Base-by-base conservation (phyloP, 2,888 invertebrate species). In the Tinea semifulvella region DNA sequence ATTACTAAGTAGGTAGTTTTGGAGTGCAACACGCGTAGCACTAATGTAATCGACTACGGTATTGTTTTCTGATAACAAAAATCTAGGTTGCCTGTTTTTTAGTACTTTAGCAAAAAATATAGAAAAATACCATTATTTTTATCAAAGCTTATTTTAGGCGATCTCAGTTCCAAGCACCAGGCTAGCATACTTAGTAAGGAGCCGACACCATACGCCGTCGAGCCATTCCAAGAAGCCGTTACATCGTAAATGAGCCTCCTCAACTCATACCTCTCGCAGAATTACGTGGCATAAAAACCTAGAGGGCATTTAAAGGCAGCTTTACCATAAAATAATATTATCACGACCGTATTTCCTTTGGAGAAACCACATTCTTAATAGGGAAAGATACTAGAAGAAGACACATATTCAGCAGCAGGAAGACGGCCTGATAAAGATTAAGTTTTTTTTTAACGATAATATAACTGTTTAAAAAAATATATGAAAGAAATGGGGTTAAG, bases 171-270 rank as follows among this genome's bases (percentile, higher is more conserved):
- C n/a, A 31, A 31, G 31, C 14, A 31, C 31, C 7, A 31, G 31
- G 31, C 6, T 10, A 36, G 36, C 36, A 18, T 36, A 18, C 36
- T 16, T 18, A 18, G 36, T 18, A 36, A 36, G 18, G 18, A 36
- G 36, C 18, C 16, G 36, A 36, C 36, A 36, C 36, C 36, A 18
- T 36, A 18, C 36, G 18, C 36, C 36, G 45, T 17, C 36, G 39
- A 19, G 38, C 19, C 40, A 27, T 42, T 44, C 47, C 36, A 10
- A 44, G 50, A 56, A 53, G 57, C 52, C 55, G 61, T 61, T 59
- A 57, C 56, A 51, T 52, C 56, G 51, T 53, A 61, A 63, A 63
- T 61, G 59, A 61, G 62, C 50, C 55, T 54, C 57, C 19, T 26
- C 26, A 8, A 16, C 27, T 14, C 43, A 22, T 36, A 20, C 46